Percentiles rank a stretch among this genome's conserved stretches.
phyloP scores from a whole-genome alignment of 2,113 vertebrate species.

The Python bivittatus region DNA sequence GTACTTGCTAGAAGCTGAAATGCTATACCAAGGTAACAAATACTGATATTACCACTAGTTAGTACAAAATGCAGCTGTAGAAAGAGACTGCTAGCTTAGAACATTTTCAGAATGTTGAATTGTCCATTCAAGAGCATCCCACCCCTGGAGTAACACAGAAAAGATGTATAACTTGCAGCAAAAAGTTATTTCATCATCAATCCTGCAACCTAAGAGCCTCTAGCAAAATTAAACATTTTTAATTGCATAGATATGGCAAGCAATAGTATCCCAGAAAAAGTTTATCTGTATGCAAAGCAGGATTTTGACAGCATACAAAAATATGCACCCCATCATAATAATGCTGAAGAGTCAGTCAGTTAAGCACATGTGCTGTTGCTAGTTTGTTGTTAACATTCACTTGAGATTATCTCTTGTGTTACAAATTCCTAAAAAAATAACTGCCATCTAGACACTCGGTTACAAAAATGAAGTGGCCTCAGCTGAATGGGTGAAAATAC shows the following conservation, averaged over 20 bases:
- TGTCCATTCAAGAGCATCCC: slow-evolving; percentile 99
- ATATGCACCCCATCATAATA: not conserved
- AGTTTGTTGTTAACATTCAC: not conserved
- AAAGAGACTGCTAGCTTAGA: slow-evolving; percentile 79
- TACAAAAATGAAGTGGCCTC: not conserved
- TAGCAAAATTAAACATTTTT: slow-evolving; percentile 20
- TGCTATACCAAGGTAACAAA: slow-evolving; percentile 57
- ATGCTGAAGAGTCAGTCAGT: not conserved
- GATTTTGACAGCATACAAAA: slow-evolving; percentile 7
- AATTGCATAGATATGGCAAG: not conserved
- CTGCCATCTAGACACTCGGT: not conserved
- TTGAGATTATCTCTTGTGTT: not conserved
- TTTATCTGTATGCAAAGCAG: not conserved
- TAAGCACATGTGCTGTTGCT: slow-evolving; percentile 13
- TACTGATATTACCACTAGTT: slow-evolving; percentile 75
- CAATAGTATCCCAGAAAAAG: not conserved
- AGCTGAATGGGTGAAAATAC: not conserved
- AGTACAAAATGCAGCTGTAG: slow-evolving; percentile 74
- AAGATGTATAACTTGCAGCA: slow-evolving; percentile 60
- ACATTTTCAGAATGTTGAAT: slow-evolving; percentile 92
- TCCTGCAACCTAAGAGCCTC: slow-evolving; percentile 24
- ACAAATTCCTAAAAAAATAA: not conserved
- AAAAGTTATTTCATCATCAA: slow-evolving; percentile 13
- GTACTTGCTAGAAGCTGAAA: slow-evolving; percentile 47
- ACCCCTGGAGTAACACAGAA: slow-evolving; percentile 87